These are phyloP conservation scores for Thymelicus sylvestris DNA, from an alignment of 2,888 invertebrate genomes.

Conservation along the genomic window DNA sequence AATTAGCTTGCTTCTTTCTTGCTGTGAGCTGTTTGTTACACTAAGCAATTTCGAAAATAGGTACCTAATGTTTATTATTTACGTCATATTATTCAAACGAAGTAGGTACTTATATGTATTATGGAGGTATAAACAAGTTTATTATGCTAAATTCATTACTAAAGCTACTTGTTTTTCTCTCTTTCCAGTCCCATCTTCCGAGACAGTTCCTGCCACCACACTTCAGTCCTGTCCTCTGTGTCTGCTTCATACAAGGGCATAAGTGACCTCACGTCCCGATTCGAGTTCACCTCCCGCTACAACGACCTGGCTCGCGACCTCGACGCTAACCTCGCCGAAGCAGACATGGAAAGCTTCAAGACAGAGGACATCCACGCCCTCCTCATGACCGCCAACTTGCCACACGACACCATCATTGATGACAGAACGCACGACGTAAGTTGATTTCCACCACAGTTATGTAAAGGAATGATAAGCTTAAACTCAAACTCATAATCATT, in stretches of 20 bases:
- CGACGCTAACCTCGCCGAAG: constrained; percentile 96
- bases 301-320: constrained; percentile 94
- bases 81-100: too few species aligned
- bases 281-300: constrained; percentile 87
- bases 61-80: too few species aligned
- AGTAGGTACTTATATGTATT: too few species aligned
- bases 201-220: constrained; percentile 92
- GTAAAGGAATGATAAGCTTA: neutral
- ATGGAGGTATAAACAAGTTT: too few species aligned
- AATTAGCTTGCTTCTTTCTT: too few species aligned
- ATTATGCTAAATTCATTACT: too few species aligned
- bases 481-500: too few species aligned
- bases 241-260: constrained; percentile 92
- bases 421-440: constrained; percentile 81
- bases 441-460: constrained; percentile 39
- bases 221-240: constrained; percentile 92
- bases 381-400: constrained; percentile 89
- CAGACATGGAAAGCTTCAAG: constrained; percentile 97
- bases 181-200: constrained; percentile 87
- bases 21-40: too few species aligned
- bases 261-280: constrained; percentile 83
- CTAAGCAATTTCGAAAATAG: too few species aligned
- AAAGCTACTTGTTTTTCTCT: constrained; percentile 18
- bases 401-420: constrained; percentile 85
- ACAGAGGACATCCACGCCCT: constrained; percentile 96